phyloP scores from a whole-genome alignment of 2,113 vertebrate species.

The Nothobranchius furzeri region DNA sequence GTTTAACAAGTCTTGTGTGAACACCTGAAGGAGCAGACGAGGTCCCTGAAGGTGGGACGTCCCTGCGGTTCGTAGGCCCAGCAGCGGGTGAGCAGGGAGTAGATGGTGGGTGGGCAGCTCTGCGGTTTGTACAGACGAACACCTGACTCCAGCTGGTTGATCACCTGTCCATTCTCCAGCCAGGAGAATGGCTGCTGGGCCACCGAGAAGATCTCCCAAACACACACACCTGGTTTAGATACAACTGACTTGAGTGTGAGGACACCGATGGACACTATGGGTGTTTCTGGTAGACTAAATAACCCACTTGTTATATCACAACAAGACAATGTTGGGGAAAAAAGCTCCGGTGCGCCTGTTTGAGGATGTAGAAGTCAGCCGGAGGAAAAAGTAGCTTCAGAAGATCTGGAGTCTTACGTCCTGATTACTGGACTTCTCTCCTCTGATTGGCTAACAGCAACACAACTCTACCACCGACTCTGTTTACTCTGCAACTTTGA shows the following conservation, averaged over 20 bases:
- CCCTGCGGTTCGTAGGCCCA: slow-evolving; percentile 91
- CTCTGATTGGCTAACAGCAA: too few relatives aligned
- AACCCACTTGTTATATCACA: too few relatives aligned
- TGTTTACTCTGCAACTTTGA: too few relatives aligned
- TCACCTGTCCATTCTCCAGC: slow-evolving; percentile 97
- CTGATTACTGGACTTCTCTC: too few relatives aligned
- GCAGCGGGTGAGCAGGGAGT: slow-evolving; percentile 92
- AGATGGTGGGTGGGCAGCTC: slow-evolving; percentile 88
- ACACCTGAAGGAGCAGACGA: slow-evolving; percentile 89
- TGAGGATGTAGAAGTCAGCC: too few relatives aligned
- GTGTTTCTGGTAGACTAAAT: too few relatives aligned
- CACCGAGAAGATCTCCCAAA: slow-evolving; percentile 96
- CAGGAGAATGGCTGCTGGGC: slow-evolving; percentile 97
- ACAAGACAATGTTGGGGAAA: too few relatives aligned
- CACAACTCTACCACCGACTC: too few relatives aligned
- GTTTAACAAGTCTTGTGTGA: slow-evolving; percentile 59
- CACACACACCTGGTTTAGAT: slow-evolving; percentile 87
- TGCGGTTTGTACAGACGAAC: slow-evolving; percentile 91
- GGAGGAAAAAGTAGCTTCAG: too few relatives aligned
- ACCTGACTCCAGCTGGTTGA: slow-evolving; percentile 91
- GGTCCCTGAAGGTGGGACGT: slow-evolving; percentile 89
- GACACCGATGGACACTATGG: too few relatives aligned
- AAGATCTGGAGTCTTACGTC: too few relatives aligned
- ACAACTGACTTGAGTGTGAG: neutral
- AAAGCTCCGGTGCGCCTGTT: too few relatives aligned